A percentile compares a stretch with the other conserved stretches of the same genome.
Evolutionary conservation across 2,888 invertebrate genomes (phyloP).

Genomic region (Parnassius smintheus): DNA sequence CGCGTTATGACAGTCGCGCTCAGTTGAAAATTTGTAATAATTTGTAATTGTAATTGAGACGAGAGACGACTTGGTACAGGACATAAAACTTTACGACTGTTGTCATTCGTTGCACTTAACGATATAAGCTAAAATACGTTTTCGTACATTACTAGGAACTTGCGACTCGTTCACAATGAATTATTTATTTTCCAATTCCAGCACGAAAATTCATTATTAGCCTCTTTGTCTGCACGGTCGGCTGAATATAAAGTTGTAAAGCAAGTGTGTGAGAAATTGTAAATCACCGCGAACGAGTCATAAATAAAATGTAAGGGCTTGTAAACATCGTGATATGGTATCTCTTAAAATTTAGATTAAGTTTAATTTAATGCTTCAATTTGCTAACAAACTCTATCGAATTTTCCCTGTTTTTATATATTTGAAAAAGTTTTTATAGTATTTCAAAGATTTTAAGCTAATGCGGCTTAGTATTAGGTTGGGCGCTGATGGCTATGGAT

Average conservation of each 20-base stretch:
- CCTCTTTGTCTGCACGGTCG: slow-evolving; percentile 52
- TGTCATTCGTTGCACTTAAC: slow-evolving; percentile 73
- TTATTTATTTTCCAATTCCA: slow-evolving; percentile 71
- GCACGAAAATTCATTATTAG: slow-evolving; percentile 62
- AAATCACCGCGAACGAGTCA: slow-evolving; percentile 49
- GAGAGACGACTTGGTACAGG: slow-evolving; percentile 56
- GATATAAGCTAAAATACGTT: slow-evolving; percentile 71
- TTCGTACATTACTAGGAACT: slow-evolving; percentile 67
- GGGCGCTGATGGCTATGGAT: too few species aligned
- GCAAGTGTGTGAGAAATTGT: slow-evolving; percentile 56
- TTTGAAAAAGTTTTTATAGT: too few species aligned
- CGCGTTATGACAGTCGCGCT: slow-evolving; percentile 48
- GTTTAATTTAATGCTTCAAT: slow-evolving; percentile 48
- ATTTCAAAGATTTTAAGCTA: too few species aligned
- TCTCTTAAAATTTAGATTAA: slow-evolving; percentile 34
- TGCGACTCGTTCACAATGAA: slow-evolving; percentile 61
- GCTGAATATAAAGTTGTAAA: slow-evolving; percentile 48
- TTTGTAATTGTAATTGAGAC: slow-evolving; percentile 79
- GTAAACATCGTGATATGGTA: slow-evolving; percentile 32
- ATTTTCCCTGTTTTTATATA: too few species aligned
- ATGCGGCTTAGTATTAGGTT: too few species aligned
- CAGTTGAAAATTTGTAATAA: slow-evolving; percentile 70
- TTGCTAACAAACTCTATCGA: slow-evolving; percentile 31
- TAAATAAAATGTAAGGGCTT: slow-evolving; percentile 52
- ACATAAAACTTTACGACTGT: slow-evolving; percentile 73